Evolutionary conservation across 1,140 invertebrate genomes (phyloP), one percentile per base, ranked within the genome.

Genomic region (Cydia pomonella): DNA sequence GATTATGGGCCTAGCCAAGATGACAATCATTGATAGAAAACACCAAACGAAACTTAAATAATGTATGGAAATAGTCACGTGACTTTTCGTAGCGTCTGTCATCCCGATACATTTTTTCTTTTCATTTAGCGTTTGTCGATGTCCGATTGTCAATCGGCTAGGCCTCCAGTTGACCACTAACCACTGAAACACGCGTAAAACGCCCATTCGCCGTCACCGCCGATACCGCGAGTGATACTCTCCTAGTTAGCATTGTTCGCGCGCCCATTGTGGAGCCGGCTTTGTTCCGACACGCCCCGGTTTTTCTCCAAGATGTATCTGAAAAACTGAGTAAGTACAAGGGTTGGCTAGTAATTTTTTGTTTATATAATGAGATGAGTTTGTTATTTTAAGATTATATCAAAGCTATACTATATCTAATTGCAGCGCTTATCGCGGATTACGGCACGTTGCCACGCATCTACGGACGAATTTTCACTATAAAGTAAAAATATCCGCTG

Each of bases 241-340:
- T 80, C 84, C 85, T 89, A 90, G 89, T 88, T 90, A 87, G 89
- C 85, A 90, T 90, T 92, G 88, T 92, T 90, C 87, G 80, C 82
- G 78, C 79, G 81, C 80, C 84, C 81, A 90, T 92, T 92, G 90
- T 92, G 80, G 73, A 73, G 75, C 59, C 74, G 77, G 83, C 90
- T 87, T 92, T 92, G 90, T 92, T 89, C 82, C 77, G 86, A 86
- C 88, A 92, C 89, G 90, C 87, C 82, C 88, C 84, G 86, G 86
- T 92, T 92, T 84, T 92, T 89, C 85, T 90, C 88, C 80, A 81
- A 81, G 84, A 81, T 84, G 79, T 82, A 78, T 77, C 78, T 82
- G 84, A 81, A 86, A 87, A 79, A 83, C 79, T 77, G 74, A 75
- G 77, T 82, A 83, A 75, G 77, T 82, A 83, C 82, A 86, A 84